Percentiles rank a stretch among this genome's conserved stretches.
Evolutionary conservation across 2,888 invertebrate genomes (phyloP).

Genomic region (Horisme vitalbata): DNA sequence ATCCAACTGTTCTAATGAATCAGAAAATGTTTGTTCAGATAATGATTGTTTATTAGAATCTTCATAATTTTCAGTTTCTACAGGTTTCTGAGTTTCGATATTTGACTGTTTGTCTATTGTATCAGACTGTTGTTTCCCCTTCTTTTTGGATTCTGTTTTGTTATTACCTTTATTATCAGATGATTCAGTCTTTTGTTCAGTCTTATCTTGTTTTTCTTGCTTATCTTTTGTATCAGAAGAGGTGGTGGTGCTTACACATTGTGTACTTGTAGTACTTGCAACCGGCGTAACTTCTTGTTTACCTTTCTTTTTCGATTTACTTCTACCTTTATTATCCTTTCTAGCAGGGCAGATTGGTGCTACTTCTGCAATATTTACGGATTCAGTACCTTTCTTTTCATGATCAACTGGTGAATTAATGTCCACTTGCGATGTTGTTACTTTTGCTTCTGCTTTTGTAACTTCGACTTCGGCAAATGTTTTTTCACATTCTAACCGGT

Average conservation of each 20-base stretch:
- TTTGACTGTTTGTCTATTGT: conserved; percentile 17
- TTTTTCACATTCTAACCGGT: conserved; percentile 22
- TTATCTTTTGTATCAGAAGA: conserved; percentile 34
- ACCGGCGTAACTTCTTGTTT: conserved; percentile 47
- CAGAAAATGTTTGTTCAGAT: conserved; percentile 21
- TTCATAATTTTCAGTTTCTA: conserved; percentile 2
- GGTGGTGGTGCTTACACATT: conserved; percentile 17
- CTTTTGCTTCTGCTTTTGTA: conserved; percentile 3
- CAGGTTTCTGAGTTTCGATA: not conserved
- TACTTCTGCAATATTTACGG: conserved; percentile 22
- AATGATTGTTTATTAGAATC: conserved; percentile 18
- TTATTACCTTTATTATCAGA: conserved; percentile 55
- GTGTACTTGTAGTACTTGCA: conserved; percentile 22
- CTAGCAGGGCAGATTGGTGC: conserved; percentile 55
- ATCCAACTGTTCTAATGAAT: conserved; percentile 31
- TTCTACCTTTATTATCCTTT: conserved; percentile 67
- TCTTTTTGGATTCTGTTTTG: too few relatives aligned
- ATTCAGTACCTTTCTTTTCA: conserved; percentile 11
- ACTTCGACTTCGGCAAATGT: conserved; percentile 16
- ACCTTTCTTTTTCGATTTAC: conserved; percentile 64
- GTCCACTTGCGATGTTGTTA: not conserved
- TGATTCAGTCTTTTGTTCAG: conserved; percentile 44
- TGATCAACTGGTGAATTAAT: conserved; percentile 11
- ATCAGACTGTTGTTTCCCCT: conserved; percentile 56
- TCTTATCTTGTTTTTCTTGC: conserved; percentile 43